A percentile compares a stretch with the other conserved stretches of the same genome.
These are phyloP conservation scores for Microplitis deprimator DNA, from an alignment of 2,888 invertebrate species.

Conservation along the genomic window DNA sequence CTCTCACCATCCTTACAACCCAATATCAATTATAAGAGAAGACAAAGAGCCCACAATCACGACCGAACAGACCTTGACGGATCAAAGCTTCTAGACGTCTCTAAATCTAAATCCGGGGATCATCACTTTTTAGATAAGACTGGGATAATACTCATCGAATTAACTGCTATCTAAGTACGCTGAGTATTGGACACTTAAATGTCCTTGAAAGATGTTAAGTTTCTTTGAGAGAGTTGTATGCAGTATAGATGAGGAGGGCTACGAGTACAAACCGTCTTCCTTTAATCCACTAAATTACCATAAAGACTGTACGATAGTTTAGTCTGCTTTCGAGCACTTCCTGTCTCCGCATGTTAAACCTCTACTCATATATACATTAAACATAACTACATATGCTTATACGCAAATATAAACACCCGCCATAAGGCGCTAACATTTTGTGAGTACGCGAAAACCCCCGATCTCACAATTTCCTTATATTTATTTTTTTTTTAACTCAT, in stretches of 20 bases:
- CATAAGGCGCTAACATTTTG: slow-evolving; percentile 35
- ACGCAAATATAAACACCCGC: slow-evolving; percentile 39
- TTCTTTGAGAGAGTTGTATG: not conserved
- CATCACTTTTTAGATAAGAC: slow-evolving; percentile 69
- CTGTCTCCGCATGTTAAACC: slow-evolving; percentile 43
- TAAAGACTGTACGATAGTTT: slow-evolving; percentile 53
- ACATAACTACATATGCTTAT: slow-evolving; percentile 42
- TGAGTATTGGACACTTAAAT: slow-evolving; percentile 12
- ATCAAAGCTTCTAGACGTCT: slow-evolving; percentile 61
- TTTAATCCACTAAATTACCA: slow-evolving; percentile 51
- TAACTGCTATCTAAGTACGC: slow-evolving; percentile 54
- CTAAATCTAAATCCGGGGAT: slow-evolving; percentile 58
- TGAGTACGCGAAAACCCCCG: slow-evolving; percentile 13
- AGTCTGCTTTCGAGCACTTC: slow-evolving; percentile 53
- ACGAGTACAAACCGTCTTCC: slow-evolving; percentile 3
- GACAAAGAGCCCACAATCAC: slow-evolving; percentile 69
- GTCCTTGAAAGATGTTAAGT: slow-evolving; percentile 36
- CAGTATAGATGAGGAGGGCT: not conserved
- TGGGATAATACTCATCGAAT: slow-evolving; percentile 64
- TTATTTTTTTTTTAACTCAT: not conserved
- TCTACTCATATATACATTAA: slow-evolving; percentile 6
- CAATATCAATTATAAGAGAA: slow-evolving; percentile 72
- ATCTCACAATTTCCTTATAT: not conserved
- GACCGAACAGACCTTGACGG: slow-evolving; percentile 67
- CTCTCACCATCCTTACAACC: slow-evolving; percentile 52